These are phyloP conservation scores for Serinus canaria DNA, from an alignment of 2,113 vertebrate species.

Conservation along the genomic window DNA sequence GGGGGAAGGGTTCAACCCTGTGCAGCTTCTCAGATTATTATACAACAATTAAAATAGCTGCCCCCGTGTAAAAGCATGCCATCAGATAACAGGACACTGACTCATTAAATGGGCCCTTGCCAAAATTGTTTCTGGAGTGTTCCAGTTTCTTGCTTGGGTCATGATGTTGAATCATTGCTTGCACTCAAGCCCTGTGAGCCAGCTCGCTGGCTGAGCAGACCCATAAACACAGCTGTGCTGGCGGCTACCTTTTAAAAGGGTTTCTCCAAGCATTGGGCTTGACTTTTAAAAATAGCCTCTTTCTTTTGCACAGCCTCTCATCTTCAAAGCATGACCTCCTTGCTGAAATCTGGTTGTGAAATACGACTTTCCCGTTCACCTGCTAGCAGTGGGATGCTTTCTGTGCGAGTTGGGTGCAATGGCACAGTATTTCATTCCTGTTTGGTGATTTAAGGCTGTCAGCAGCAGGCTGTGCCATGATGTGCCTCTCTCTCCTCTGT, in stretches of 20 bases:
- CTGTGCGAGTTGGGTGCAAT: not conserved
- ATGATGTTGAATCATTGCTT: not conserved
- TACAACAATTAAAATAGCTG: not conserved
- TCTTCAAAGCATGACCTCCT: not conserved
- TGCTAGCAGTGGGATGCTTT: not conserved
- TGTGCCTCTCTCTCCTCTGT: not conserved
- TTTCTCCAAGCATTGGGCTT: not conserved
- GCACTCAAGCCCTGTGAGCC: not conserved
- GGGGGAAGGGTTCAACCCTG: not conserved
- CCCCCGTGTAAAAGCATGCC: not conserved
- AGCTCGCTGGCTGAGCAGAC: not conserved
- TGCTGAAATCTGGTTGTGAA: not conserved
- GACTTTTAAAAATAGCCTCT: not conserved
- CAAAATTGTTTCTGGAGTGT: not conserved
- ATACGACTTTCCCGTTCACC: not conserved
- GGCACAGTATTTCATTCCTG: not conserved
- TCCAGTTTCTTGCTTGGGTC: constrained; percentile 8
- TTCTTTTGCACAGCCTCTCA: not conserved
- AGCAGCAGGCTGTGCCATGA: not conserved
- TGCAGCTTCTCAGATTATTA: not conserved
- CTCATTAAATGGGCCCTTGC: not conserved
- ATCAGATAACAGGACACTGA: not conserved
- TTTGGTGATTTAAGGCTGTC: not conserved
- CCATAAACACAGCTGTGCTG: constrained; percentile 7
- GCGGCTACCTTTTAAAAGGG: not conserved